Percentiles rank a stretch among this genome's conserved stretches.
Conservation (phyloP, 1,140 invertebrate species). For the Pomacea maculata region DNA sequence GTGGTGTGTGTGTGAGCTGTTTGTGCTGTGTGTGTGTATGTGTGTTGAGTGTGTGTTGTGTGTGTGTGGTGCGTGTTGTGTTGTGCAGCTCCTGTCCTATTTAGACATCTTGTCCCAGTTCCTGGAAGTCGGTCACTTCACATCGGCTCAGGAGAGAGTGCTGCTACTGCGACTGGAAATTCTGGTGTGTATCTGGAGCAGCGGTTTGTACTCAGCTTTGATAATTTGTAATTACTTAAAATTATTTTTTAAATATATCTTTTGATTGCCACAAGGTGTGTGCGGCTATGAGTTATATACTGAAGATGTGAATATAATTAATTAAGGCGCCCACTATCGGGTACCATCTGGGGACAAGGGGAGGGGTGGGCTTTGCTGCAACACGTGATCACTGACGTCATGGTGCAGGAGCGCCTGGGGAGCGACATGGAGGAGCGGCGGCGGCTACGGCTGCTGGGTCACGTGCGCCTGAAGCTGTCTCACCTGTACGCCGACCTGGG, state of each 20-base stretch:
- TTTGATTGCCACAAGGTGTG: too few relatives aligned
- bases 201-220: too few relatives aligned
- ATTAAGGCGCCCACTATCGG: too few relatives aligned
- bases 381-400: too few relatives aligned
- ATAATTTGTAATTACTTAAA: too few relatives aligned
- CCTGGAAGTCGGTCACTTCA: slow-evolving; percentile 26
- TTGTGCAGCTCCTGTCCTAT: slow-evolving; percentile 26
- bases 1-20: background rate
- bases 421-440: slow-evolving; percentile 5
- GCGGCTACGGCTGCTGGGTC: slow-evolving; percentile 5
- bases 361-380: too few relatives aligned
- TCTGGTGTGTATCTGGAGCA: slow-evolving; percentile 4
- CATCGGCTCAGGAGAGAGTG: slow-evolving; percentile 6
- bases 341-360: too few relatives aligned
- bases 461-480: slow-evolving; percentile 26
- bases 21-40: background rate
- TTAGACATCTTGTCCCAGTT: slow-evolving; percentile 25
- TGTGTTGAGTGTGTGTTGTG: slow-evolving; percentile 7
- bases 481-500: slow-evolving; percentile 29
- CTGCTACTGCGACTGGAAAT: slow-evolving; percentile 15
- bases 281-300: background rate
- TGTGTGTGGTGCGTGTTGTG: background rate
- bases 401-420: slow-evolving; percentile 7
- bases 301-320: background rate
- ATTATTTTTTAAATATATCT: too few relatives aligned